Percentiles rank a stretch among this genome's conserved stretches.
Evolutionary conservation across 1,140 invertebrate genomes (phyloP).

Genomic region (Leptopilina boulardi): DNA sequence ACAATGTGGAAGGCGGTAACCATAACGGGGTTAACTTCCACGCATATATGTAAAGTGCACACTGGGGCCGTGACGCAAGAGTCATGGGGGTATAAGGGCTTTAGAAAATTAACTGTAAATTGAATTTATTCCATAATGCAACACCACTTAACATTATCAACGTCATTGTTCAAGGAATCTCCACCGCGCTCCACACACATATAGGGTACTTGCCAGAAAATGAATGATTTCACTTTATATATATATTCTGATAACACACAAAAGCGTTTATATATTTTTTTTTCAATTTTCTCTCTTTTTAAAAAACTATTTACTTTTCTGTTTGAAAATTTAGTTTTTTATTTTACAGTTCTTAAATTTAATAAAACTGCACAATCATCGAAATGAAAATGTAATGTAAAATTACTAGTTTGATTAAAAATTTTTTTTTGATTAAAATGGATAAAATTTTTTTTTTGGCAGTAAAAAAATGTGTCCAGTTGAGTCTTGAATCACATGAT

Average conservation of each 20-base stretch:
- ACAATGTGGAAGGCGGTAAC: constrained; percentile 46
- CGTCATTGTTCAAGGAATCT: constrained; percentile 24
- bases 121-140: constrained; percentile 41
- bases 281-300: not conserved
- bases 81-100: constrained; percentile 36
- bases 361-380: no score
- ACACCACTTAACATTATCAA: constrained; percentile 34
- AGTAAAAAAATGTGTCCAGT: constrained; percentile 36
- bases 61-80: constrained; percentile 35
- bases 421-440: not conserved
- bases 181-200: no score
- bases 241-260: not conserved
- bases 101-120: constrained; percentile 42
- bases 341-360: no score
- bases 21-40: constrained; percentile 41
- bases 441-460: constrained; percentile 39
- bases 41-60: constrained; percentile 39
- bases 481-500: constrained; percentile 53
- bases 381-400: no score
- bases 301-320: no score
- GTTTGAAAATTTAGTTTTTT: no score
- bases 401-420: no score
- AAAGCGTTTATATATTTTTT: not conserved
- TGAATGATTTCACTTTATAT: not conserved
- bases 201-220: not conserved